Percentiles rank a stretch among this genome's conserved stretches.
These are phyloP conservation scores for Hyppa rectilinea DNA, from an alignment of 2,888 invertebrate genomes.

Conservation along the genomic window DNA sequence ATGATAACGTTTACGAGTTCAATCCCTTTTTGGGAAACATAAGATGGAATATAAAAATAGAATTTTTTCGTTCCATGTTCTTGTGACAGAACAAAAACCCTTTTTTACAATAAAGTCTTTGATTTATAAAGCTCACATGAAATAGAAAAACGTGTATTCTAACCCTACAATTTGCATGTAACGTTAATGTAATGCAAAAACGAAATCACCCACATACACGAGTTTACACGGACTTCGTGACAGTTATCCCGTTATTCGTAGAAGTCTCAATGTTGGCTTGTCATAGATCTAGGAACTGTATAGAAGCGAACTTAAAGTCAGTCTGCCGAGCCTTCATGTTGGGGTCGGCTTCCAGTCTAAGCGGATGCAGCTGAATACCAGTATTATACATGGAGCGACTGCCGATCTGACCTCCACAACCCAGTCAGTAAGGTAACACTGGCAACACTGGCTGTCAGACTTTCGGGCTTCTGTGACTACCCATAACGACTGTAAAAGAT, in stretches of 20 bases:
- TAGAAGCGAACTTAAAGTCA: too few relatives aligned
- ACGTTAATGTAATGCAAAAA: conserved; percentile 32
- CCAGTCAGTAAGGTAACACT: too few relatives aligned
- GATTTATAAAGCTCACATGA: neutral
- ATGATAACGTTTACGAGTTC: neutral
- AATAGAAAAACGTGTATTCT: too few relatives aligned
- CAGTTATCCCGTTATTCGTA: conserved; percentile 32
- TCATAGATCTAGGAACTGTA: neutral
- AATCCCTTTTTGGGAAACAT: neutral
- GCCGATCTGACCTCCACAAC: too few relatives aligned
- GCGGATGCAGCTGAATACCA: too few relatives aligned
- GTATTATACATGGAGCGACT: too few relatives aligned
- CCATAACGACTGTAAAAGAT: too few relatives aligned
- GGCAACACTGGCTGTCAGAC: too few relatives aligned
- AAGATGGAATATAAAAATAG: neutral
- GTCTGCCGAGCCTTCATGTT: too few relatives aligned
- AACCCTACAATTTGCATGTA: conserved; percentile 2
- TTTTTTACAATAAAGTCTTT: neutral
- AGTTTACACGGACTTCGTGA: conserved; percentile 28
- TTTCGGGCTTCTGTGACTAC: too few relatives aligned
- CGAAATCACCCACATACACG: conserved; percentile 21
- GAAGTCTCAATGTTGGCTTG: conserved; percentile 36
- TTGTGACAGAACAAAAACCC: neutral
- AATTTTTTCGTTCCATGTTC: neutral
- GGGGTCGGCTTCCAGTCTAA: too few relatives aligned